Evolutionary conservation across 2,797 vertebrate species (phyloP), one percentile per base, ranked within the genome.

Genomic region (Graptemys geographica): DNA sequence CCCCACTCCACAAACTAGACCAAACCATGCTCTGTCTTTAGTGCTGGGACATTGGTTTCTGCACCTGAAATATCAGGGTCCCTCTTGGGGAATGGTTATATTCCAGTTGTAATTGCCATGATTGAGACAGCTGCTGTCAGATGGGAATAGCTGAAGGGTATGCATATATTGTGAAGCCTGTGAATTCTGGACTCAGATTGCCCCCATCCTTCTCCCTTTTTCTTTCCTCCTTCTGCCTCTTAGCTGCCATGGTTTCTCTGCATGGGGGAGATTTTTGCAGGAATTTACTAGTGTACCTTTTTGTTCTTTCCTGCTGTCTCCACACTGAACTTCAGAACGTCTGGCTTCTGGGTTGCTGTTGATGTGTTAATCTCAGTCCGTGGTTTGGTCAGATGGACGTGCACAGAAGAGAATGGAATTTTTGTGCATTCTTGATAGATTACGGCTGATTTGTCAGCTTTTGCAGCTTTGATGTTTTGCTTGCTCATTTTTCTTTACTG

Each of bases 361-460:
- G 96, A 92, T 95, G 65, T 93, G 97, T 98, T 97, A 98, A 98
- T 98, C 92, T 84, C 92, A 97, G 10, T n/a, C 76, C 79, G 52
- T 91, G 94, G 83, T 96, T 95, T 96, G 96, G 90, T 98, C 98
- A 98, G 98, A 98, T 98, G 98, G 96, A 97, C 84, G 19, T 81
- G 56, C 86, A 86, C 76, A 94, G 97, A 97, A 96, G 97, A 98
- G 96, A 88, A 7, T 82, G 96, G 97, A 98, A 98, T 98, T 98
- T 98, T 98, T 95, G 97, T 97, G 96, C 97, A 98, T 98, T 98
- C 98, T 98, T 98, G 97, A 97, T 95, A 98, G 98, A 98, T 97
- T 97, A 98, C 89, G 92, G 93, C 92, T 89, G 59, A 87, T 92
- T 89, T 90, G 65, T 87, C 85, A 84, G 76, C 51, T 57, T 44